These are phyloP conservation scores for Acrobasis suavella DNA, from an alignment of 2,888 invertebrate species.

Conservation along the genomic window DNA sequence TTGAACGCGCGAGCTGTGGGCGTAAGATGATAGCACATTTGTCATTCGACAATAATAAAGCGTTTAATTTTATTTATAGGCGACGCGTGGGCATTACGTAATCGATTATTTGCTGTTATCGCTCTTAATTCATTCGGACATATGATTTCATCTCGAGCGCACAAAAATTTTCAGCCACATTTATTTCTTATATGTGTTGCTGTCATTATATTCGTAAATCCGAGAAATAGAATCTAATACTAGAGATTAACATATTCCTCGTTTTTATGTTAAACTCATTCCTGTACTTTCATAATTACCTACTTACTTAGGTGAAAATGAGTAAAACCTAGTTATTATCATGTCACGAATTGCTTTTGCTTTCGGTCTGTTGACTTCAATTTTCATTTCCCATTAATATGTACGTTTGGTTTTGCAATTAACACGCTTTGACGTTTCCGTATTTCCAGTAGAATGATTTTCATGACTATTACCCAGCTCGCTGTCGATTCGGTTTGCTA, in stretches of 20 bases:
- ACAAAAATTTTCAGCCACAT: slow-evolving; percentile 21
- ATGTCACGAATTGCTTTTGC: slow-evolving; percentile 6
- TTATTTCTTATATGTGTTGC: slow-evolving; percentile 22
- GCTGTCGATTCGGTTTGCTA: slow-evolving; percentile 1
- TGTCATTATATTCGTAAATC: neutral
- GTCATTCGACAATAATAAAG: slow-evolving; percentile 74
- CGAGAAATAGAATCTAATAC: too few relatives aligned
- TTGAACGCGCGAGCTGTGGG: slow-evolving; percentile 51
- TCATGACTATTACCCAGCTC: slow-evolving; percentile 5
- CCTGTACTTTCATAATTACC: too few relatives aligned
- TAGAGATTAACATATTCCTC: too few relatives aligned
- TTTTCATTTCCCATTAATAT: slow-evolving; percentile 19
- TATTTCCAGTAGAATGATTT: slow-evolving; percentile 16
- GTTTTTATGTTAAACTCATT: too few relatives aligned
- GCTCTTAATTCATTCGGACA: slow-evolving; percentile 47
- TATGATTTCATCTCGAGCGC: slow-evolving; percentile 49
- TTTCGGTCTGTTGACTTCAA: slow-evolving; percentile 21
- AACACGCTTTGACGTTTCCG: slow-evolving; percentile 21
- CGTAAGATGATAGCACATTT: slow-evolving; percentile 67
- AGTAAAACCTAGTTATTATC: neutral
- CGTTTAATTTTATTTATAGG: slow-evolving; percentile 72
- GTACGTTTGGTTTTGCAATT: slow-evolving; percentile 7
- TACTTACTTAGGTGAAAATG: neutral
- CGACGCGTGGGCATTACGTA: slow-evolving; percentile 62
- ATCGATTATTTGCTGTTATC: slow-evolving; percentile 60